Evolutionary conservation across 2,113 vertebrate species (phyloP), one percentile per base, ranked within the genome.

Genomic region (Calypte anna): DNA sequence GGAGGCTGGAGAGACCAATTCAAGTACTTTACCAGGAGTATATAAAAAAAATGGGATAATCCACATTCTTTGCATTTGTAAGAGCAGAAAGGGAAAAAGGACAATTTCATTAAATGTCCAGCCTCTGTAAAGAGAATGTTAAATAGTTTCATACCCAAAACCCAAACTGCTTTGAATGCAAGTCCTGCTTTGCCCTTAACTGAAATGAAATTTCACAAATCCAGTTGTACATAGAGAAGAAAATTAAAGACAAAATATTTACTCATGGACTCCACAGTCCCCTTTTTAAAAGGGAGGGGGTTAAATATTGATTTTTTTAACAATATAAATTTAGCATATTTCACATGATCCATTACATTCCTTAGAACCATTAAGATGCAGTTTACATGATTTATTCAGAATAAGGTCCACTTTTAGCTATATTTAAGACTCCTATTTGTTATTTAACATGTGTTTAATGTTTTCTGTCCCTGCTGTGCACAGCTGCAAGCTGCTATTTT

Each of bases 381-480:
- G 97, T 97, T 96, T 97, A 97, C 97, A 94, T 98, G 97, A 98
- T 98, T 98, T 98, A 98, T 98, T 97, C 96, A 95, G 97, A 97
- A 96, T 97, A 96, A 96, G 97, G 98, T 98, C 98, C 97, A 97
- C 97, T 98, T 98, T 98, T 98, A 98, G 97, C 96, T 96, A 97
- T 97, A 97, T 97, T 97, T 97, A 97, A 97, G 97, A 95, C 97
- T 97, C 97, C 97, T 97, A 97, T 98, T 98, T 97, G 98, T 98
- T 98, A 98, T 97, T 98, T 98, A 98, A 98, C 98, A 98, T 98
- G 97, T 98, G 98, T 97, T 97, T 98, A 98, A 98, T 98, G 98
- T 97, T 98, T 98, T 98, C 97, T 95, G 96, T 96, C 97, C 98
- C 97, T 96, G 98, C 97, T 96, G 97, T 97, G 97, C 97, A 97